Percentiles rank a stretch among this genome's conserved stretches.
These are phyloP conservation scores for Drosophila persimilis DNA, from an alignment of 1,140 invertebrate genomes.

Conservation along the genomic window DNA sequence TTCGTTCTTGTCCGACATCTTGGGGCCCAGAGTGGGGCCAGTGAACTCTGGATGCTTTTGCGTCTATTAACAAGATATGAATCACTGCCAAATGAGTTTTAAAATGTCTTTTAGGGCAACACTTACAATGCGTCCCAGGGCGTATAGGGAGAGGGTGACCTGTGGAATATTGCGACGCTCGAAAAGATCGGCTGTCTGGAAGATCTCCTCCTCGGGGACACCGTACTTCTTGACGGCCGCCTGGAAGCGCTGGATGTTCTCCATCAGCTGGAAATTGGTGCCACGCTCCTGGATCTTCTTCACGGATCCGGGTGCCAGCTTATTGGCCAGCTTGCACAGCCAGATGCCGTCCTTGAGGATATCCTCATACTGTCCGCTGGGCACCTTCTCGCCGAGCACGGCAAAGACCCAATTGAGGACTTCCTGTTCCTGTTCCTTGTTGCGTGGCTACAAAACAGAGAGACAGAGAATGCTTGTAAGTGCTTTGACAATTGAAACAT, in stretches of 20 bases:
- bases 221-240: constrained; percentile 96
- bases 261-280: constrained; percentile 99
- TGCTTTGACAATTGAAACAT: constrained; percentile 38
- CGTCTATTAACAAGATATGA: constrained; percentile 84
- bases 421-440: constrained; percentile 96
- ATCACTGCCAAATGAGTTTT: neutral
- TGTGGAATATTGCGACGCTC: constrained; percentile 98
- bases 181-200: constrained; percentile 99
- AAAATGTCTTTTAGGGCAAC: neutral
- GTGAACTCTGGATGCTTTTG: constrained; percentile 97
- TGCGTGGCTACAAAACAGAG: constrained; percentile 87
- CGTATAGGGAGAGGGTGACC: constrained; percentile 95
- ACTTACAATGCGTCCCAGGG: constrained; percentile 95
- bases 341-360: constrained; percentile 95
- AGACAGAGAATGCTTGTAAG: constrained; percentile 8
- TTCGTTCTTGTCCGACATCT: constrained; percentile 97
- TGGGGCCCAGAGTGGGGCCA: constrained; percentile 94
- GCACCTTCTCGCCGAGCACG: constrained; percentile 94
- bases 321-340: constrained; percentile 97
- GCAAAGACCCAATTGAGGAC: constrained; percentile 95
- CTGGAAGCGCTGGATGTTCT: constrained; percentile 98
- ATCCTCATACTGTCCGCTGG: constrained; percentile 93
- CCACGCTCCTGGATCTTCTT: constrained; percentile 98
- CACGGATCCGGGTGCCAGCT: constrained; percentile 95
- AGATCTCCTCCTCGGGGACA: constrained; percentile 98